These are phyloP conservation scores for Struthidea cinerea DNA, from an alignment of 2,113 vertebrate species.

Conservation along the genomic window DNA sequence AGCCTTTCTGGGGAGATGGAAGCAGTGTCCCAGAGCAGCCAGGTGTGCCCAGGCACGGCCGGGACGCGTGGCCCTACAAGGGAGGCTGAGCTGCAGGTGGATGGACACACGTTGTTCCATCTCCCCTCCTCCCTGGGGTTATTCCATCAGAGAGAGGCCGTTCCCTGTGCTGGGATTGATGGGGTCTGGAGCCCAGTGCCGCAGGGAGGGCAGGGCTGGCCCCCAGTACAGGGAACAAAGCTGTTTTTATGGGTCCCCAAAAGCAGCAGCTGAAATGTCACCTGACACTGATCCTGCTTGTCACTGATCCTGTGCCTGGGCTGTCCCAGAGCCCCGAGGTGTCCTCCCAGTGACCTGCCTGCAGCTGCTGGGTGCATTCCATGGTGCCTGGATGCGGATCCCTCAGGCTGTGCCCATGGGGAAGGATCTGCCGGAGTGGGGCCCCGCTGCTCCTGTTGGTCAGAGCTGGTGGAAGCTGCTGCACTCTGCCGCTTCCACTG, in stretches of 20 bases:
- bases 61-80: accelerated
- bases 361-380: conserved; percentile 3
- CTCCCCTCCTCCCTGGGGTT: not conserved
- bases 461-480: not conserved
- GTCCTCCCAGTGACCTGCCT: not conserved
- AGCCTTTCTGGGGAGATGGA: not conserved
- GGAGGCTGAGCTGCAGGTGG: not conserved
- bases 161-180: not conserved
- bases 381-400: not conserved
- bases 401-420: not conserved
- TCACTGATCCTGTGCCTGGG: accelerated
- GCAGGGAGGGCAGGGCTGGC: not conserved
- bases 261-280: not conserved
- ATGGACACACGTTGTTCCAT: not conserved
- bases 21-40: not conserved
- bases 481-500: not conserved
- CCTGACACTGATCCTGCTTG: not conserved
- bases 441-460: accelerated
- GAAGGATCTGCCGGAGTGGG: not conserved
- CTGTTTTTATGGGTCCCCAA: not conserved
- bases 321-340: not conserved
- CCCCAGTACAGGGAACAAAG: not conserved
- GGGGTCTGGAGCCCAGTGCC: not conserved
- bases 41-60: not conserved
- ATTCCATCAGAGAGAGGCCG: not conserved